A percentile compares a stretch with the other conserved stretches of the same genome.
phyloP scores from a whole-genome alignment of 2,888 invertebrate species.

The Limulus polyphemus region DNA sequence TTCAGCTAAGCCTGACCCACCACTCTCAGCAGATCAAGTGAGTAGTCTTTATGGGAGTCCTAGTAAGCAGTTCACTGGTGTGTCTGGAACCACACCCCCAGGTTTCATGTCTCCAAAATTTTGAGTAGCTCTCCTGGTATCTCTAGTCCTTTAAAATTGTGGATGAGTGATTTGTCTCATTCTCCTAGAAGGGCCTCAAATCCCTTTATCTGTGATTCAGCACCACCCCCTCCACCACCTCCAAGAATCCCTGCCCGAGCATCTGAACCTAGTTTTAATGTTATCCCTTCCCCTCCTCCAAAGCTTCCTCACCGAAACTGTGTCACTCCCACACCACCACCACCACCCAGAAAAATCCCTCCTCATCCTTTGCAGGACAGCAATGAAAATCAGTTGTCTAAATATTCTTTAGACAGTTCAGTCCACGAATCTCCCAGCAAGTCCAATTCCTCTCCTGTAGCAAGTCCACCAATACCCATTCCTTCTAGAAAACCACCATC shows the following conservation, averaged over 20 bases:
- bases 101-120: too few species aligned
- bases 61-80: too few species aligned
- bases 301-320: slow-evolving; percentile 6
- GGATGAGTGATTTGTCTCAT: too few species aligned
- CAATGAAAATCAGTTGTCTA: too few species aligned
- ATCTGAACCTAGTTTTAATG: slow-evolving; percentile 1
- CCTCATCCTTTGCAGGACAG: not conserved
- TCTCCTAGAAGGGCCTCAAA: slow-evolving; percentile 10
- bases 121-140: too few species aligned
- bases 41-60: too few species aligned
- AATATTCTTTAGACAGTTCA: too few species aligned
- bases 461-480: slow-evolving; percentile 12
- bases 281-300: slow-evolving; percentile 7
- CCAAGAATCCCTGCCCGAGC: slow-evolving; percentile 12
- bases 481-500: slow-evolving; percentile 15
- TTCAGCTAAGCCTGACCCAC: too few species aligned
- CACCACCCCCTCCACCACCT: slow-evolving; percentile 14
- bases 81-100: too few species aligned
- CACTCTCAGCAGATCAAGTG: too few species aligned
- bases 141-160: too few species aligned
- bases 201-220: slow-evolving; percentile 9
- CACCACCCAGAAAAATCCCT: slow-evolving; percentile 6
- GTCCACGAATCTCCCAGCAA: too few species aligned
- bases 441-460: not conserved
- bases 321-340: slow-evolving; percentile 10